Conservation (phyloP, 2,113 vertebrate species). For the Xiphophorus maculatus region DNA sequence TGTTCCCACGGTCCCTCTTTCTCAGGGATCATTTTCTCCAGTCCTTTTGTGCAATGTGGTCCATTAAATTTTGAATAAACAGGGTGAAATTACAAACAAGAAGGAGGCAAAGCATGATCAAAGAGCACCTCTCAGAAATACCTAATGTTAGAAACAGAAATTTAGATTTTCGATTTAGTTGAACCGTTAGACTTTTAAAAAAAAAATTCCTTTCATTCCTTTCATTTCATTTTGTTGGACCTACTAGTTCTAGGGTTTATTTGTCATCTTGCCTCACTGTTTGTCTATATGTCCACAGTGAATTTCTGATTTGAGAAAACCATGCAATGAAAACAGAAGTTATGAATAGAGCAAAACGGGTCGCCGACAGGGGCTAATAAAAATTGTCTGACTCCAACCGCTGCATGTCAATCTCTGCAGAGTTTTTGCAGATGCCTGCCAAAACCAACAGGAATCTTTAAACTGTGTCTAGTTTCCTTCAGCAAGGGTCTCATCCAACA, state of each 20-base stretch:
- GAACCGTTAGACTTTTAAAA: background rate
- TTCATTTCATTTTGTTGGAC: conserved; percentile 11
- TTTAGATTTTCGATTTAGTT: conserved; percentile 15
- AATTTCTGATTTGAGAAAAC: conserved; percentile 52
- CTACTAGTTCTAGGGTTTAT: conserved; percentile 23
- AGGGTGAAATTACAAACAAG: conserved; percentile 44
- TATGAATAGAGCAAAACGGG: conserved; percentile 27
- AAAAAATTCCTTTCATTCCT: conserved; percentile 19
- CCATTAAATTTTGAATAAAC: conserved; percentile 40
- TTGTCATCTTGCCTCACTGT: conserved; percentile 58
- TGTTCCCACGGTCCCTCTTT: no score
- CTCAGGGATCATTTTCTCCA: conserved; percentile 17
- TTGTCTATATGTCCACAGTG: conserved; percentile 52
- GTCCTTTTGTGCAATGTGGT: background rate
- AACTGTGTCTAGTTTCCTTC: conserved; percentile 44
- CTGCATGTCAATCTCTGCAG: conserved; percentile 46
- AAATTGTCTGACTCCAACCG: background rate
- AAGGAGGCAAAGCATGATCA: conserved; percentile 32
- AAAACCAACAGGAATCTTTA: conserved; percentile 49
- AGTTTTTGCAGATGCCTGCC: conserved; percentile 48
- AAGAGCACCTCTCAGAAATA: conserved; percentile 22
- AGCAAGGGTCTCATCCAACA: conserved; percentile 34
- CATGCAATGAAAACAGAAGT: conserved; percentile 50
- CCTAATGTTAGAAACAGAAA: background rate
- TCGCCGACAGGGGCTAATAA: background rate